A percentile compares a stretch with the other conserved stretches of the same genome.
Evolutionary conservation across 1,140 invertebrate species (phyloP).

Genomic region (Ditylenchus dipsaci): DNA sequence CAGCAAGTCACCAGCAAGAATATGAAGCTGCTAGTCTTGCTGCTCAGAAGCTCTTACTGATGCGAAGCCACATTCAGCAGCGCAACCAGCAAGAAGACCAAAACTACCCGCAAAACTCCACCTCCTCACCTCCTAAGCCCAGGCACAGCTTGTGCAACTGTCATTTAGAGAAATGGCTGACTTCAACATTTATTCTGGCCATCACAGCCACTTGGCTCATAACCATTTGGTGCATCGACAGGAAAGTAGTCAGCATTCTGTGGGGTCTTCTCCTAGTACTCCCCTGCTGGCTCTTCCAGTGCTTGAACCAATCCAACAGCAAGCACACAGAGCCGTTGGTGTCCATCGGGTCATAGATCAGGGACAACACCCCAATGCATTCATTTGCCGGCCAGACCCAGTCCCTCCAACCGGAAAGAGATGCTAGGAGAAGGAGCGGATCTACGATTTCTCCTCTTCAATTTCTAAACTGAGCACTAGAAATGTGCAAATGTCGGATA

Average conservation of each 20-base stretch:
- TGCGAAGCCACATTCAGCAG: neutral
- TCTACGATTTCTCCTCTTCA: neutral
- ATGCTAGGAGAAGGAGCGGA: neutral
- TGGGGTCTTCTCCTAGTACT: neutral
- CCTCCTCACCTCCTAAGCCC: neutral
- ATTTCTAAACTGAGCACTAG: neutral
- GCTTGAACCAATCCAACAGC: neutral
- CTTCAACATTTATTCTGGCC: neutral
- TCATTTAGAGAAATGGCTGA: neutral
- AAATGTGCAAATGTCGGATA: neutral
- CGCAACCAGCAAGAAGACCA: slow-evolving; percentile 11
- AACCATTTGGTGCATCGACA: neutral
- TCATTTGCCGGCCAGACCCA: neutral
- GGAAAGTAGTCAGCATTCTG: neutral
- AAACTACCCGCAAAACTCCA: neutral
- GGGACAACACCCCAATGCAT: neutral
- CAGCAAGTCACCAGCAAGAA: neutral
- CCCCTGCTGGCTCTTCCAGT: neutral
- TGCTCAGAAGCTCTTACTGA: neutral
- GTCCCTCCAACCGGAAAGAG: neutral
- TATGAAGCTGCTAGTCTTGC: neutral
- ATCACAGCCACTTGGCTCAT: neutral
- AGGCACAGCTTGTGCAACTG: neutral
- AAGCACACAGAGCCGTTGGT: neutral
- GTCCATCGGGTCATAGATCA: neutral